phyloP scores from a whole-genome alignment of 2,888 invertebrate genomes.

The Tetropium fuscum region DNA sequence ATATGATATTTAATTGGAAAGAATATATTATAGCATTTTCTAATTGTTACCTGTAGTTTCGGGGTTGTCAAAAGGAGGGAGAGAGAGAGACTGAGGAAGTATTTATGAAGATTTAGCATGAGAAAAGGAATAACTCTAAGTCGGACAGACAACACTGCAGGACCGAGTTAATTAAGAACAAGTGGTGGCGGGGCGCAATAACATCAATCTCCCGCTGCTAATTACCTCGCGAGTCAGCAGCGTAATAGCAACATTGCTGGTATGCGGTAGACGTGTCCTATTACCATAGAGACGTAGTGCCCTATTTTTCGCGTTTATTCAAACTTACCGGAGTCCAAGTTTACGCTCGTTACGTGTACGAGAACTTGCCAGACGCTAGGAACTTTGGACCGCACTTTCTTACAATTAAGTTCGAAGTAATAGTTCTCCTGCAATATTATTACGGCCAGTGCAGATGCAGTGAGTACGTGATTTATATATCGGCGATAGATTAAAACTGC shows the following conservation, averaged over 20 bases:
- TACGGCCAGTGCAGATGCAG: slow-evolving; percentile 9
- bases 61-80: neutral
- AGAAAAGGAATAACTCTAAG: slow-evolving; percentile 40
- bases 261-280: slow-evolving; percentile 48
- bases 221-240: slow-evolving; percentile 52
- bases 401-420: slow-evolving; percentile 10
- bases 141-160: slow-evolving; percentile 51
- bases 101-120: slow-evolving; percentile 24
- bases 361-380: slow-evolving; percentile 42
- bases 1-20: too few species aligned
- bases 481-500: slow-evolving; percentile 15
- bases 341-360: slow-evolving; percentile 38
- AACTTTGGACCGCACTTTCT: slow-evolving; percentile 25
- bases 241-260: slow-evolving; percentile 47
- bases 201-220: slow-evolving; percentile 56
- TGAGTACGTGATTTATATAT: slow-evolving; percentile 20
- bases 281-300: slow-evolving; percentile 39
- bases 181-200: slow-evolving; percentile 53
- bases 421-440: slow-evolving; percentile 1
- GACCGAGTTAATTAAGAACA: slow-evolving; percentile 55
- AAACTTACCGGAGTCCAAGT: slow-evolving; percentile 39
- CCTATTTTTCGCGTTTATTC: slow-evolving; percentile 43
- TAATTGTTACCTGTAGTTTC: slow-evolving; percentile 15
- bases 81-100: neutral
- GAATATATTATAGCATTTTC: too few species aligned